Percentiles rank a stretch among this genome's conserved stretches.
Evolutionary conservation across 2,888 invertebrate genomes (phyloP).

Genomic region (Pinctada fucata): DNA sequence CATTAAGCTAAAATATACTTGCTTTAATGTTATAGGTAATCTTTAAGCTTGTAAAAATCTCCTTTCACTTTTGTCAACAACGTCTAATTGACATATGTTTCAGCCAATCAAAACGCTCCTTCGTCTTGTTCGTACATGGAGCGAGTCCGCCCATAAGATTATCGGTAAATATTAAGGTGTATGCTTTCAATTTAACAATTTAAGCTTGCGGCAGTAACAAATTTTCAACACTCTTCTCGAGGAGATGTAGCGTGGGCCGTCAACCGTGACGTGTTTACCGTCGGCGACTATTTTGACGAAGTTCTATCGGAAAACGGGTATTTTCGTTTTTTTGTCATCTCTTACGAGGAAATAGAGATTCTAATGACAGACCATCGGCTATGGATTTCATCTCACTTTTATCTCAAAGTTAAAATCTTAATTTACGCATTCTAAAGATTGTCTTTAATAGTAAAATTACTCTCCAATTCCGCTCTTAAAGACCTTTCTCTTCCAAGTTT

Average conservation of each 20-base stretch:
- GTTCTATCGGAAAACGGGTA: conserved; percentile 16
- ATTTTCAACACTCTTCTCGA: conserved; percentile 34
- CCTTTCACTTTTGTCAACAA: conserved; percentile 38
- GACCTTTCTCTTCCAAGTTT: background rate
- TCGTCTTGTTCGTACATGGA: conserved; percentile 17
- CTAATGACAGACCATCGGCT: conserved; percentile 4
- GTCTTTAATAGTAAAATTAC: conserved; percentile 19
- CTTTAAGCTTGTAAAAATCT: conserved; percentile 41
- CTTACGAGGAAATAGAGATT: conserved; percentile 7
- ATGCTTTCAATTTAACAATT: conserved; percentile 27
- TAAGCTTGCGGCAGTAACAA: conserved; percentile 37
- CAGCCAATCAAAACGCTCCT: conserved; percentile 37
- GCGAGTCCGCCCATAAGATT: conserved; percentile 31
- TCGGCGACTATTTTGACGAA: background rate
- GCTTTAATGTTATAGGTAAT: conserved; percentile 39
- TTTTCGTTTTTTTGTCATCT: background rate
- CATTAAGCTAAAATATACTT: conserved; percentile 17
- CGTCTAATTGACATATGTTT: conserved; percentile 33
- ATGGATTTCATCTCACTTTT: background rate
- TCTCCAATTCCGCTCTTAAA: background rate
- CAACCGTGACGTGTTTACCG: conserved; percentile 24
- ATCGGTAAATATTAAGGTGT: conserved; percentile 36
- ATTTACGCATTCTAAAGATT: background rate
- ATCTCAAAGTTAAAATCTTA: conserved; percentile 9
- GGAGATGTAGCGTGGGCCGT: conserved; percentile 26